phyloP scores from a whole-genome alignment of 2,113 vertebrate genomes.

The Ceyx melanurus region DNA sequence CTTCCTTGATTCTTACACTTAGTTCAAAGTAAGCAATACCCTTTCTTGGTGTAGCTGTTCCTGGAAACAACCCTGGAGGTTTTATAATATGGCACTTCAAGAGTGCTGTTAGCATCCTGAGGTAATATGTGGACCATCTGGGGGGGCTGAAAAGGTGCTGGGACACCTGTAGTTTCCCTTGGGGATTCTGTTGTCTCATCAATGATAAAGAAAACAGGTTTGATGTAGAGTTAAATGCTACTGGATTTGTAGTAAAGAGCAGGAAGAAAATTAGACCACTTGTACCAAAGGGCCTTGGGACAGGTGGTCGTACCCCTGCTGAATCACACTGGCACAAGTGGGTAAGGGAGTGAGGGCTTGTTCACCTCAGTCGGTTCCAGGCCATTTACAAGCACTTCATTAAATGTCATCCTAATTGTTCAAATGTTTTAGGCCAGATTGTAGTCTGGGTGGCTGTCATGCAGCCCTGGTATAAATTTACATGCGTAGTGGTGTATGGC shows the following conservation, averaged over 20 bases:
- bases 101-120: not conserved
- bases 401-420: not conserved
- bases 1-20: not conserved
- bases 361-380: not conserved
- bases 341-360: not conserved
- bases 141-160: not conserved
- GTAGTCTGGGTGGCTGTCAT: not conserved
- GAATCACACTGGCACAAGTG: not conserved
- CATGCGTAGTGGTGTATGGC: fast-evolving
- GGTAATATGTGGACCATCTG: not conserved
- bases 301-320: not conserved
- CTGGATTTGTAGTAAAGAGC: not conserved
- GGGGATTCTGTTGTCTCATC: not conserved
- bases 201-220: not conserved
- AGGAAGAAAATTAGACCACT: not conserved
- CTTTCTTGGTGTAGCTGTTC: not conserved
- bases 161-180: not conserved
- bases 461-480: not conserved
- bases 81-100: not conserved
- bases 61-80: not conserved
- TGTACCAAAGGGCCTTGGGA: not conserved
- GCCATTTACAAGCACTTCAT: not conserved
- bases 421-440: not conserved
- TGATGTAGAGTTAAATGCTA: not conserved
- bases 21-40: not conserved